phyloP scores from a whole-genome alignment of 2,888 invertebrate species.

The Phengaris arion region DNA sequence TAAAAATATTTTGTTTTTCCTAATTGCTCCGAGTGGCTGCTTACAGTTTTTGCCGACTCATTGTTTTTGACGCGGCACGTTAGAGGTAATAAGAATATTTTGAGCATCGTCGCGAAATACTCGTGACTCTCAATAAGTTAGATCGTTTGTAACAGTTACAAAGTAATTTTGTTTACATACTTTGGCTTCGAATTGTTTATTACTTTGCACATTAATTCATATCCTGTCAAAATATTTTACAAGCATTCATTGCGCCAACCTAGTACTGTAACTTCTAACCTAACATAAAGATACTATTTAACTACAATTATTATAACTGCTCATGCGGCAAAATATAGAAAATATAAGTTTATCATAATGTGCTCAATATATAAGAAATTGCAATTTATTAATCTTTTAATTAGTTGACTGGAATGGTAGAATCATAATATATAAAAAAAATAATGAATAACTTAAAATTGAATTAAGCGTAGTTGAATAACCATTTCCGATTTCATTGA shows the following conservation, averaged over 20 bases:
- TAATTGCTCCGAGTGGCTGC: conserved; percentile 77
- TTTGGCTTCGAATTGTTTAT: conserved; percentile 13
- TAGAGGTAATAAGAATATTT: conserved; percentile 30
- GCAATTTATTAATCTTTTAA: neutral
- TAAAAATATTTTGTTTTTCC: conserved; percentile 78
- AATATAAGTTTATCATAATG: too few relatives aligned
- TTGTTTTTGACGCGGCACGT: conserved; percentile 67
- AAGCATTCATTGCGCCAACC: neutral
- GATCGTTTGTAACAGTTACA: conserved; percentile 33
- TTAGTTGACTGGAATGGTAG: neutral
- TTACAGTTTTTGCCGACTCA: conserved; percentile 72
- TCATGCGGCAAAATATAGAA: too few relatives aligned
- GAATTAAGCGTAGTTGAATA: neutral
- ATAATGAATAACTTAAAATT: neutral
- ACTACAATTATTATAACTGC: too few relatives aligned
- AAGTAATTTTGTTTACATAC: conserved; percentile 35
- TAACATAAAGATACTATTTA: too few relatives aligned
- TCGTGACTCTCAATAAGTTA: conserved; percentile 27
- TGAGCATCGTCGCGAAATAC: conserved; percentile 22
- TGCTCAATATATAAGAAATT: too few relatives aligned
- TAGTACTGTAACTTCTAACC: too few relatives aligned
- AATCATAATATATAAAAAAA: neutral
- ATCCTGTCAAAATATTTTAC: neutral
- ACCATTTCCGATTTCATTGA: neutral
- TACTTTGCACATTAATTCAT: conserved; percentile 36